Conservation (phyloP, 2,888 invertebrate species). For the Epinotia bilunana region DNA sequence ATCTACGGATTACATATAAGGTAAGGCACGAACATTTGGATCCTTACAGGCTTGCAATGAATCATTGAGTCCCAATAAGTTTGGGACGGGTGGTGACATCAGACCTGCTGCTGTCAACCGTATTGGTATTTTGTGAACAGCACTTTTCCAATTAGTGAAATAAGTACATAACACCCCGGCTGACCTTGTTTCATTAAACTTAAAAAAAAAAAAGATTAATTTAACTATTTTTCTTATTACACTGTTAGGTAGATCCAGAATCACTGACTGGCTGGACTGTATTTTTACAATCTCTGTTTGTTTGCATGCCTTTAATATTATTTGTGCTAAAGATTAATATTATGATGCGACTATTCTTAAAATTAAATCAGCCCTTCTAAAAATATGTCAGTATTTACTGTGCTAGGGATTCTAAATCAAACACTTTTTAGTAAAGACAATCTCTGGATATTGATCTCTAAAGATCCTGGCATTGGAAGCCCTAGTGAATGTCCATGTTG, state of each 20-base stretch:
- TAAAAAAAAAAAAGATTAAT: background rate
- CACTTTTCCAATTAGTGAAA: no score
- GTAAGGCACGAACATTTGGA: conserved; percentile 42
- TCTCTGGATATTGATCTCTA: no score
- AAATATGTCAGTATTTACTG: no score
- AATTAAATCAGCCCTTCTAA: no score
- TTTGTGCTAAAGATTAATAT: no score
- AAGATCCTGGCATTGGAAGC: no score
- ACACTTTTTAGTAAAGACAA: no score
- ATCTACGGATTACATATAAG: conserved; percentile 47
- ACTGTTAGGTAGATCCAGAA: background rate
- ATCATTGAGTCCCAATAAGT: conserved; percentile 47
- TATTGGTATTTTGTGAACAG: conserved; percentile 12
- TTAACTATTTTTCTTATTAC: background rate
- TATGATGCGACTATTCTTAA: no score
- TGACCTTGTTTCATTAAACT: background rate
- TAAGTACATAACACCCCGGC: background rate
- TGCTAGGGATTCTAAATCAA: no score
- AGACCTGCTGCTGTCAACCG: conserved; percentile 46
- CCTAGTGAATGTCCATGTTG: no score
- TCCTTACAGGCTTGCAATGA: conserved; percentile 46
- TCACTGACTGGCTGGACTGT: background rate
- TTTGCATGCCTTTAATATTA: background rate
- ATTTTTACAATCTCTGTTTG: background rate
- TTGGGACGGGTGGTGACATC: conserved; percentile 57